These are phyloP conservation scores for Gasterosteus aculeatus DNA, from an alignment of 2,113 vertebrate genomes.

Conservation along the genomic window DNA sequence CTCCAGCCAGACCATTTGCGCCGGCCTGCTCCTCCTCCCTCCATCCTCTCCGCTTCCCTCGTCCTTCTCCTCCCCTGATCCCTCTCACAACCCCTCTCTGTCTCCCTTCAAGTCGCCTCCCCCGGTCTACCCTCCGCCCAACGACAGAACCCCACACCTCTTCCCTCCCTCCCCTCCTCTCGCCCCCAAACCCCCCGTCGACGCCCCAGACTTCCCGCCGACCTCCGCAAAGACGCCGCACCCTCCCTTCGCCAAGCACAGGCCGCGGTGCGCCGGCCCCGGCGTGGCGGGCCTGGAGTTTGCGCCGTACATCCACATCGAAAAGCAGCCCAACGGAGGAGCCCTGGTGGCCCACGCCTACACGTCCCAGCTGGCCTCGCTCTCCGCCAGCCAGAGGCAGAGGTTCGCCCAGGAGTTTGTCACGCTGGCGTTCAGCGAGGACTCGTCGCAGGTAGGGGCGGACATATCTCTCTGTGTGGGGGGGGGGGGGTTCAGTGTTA, in stretches of 20 bases:
- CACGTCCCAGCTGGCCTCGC: slow-evolving; percentile 89
- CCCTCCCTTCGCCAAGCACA: slow-evolving; percentile 75
- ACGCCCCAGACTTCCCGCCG: slow-evolving; percentile 72
- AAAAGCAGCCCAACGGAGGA: slow-evolving; percentile 97
- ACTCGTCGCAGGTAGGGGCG: slow-evolving; percentile 80
- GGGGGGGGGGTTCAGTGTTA: not conserved
- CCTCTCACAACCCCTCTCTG: slow-evolving; percentile 34
- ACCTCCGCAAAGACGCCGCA: slow-evolving; percentile 79
- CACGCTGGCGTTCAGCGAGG: slow-evolving; percentile 92
- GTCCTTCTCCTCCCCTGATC: slow-evolving; percentile 32
- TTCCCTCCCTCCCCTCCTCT: slow-evolving; percentile 19
- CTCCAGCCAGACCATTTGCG: slow-evolving; percentile 93
- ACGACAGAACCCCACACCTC: slow-evolving; percentile 58
- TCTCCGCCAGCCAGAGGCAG: slow-evolving; percentile 91
- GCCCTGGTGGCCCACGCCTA: slow-evolving; percentile 95
- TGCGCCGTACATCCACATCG: slow-evolving; percentile 90
- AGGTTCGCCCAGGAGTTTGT: slow-evolving; percentile 97
- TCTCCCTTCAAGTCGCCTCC: slow-evolving; percentile 83
- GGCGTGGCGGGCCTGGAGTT: slow-evolving; percentile 90
- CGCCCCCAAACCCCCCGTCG: slow-evolving; percentile 4
- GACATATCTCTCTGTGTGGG: not conserved
- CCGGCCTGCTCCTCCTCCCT: slow-evolving; percentile 85
- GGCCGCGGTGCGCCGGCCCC: slow-evolving; percentile 55
- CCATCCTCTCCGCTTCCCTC: slow-evolving; percentile 64
- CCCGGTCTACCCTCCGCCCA: slow-evolving; percentile 74